Evolutionary conservation across 1,140 invertebrate species (phyloP).

Genomic region (Calephelis virginiensis): DNA sequence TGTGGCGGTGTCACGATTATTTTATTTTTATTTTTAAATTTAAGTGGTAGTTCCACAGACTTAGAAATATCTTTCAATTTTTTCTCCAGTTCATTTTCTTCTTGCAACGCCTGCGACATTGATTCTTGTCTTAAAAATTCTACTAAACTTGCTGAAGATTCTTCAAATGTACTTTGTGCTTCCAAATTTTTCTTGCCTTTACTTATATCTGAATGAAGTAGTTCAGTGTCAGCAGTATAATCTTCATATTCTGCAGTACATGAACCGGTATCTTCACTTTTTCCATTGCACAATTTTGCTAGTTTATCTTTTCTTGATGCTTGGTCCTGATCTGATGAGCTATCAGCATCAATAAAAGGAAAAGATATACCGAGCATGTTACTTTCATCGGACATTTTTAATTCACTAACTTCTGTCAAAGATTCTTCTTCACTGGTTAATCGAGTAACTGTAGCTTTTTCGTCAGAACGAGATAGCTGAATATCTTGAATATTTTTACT

Average conservation of each 20-base stretch:
- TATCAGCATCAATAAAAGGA: constrained; percentile 75
- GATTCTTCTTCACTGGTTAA: constrained; percentile 83
- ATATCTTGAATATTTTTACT: constrained; percentile 65
- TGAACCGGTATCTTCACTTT: constrained; percentile 81
- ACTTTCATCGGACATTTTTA: constrained; percentile 77
- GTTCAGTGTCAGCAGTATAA: constrained; percentile 73
- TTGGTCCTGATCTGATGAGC: constrained; percentile 76
- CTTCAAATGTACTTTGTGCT: constrained; percentile 74
- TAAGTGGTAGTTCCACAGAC: constrained; percentile 53
- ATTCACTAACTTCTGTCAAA: constrained; percentile 80
- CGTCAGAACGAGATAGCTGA: constrained; percentile 41
- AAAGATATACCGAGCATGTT: constrained; percentile 63
- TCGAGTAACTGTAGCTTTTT: constrained; percentile 69
- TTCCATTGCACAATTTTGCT: constrained; percentile 57
- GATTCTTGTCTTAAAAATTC: constrained; percentile 75
- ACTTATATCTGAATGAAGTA: constrained; percentile 53
- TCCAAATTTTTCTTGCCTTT: constrained; percentile 54
- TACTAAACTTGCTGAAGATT: constrained; percentile 70
- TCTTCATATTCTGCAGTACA: constrained; percentile 82
- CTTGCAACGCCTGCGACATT: constrained; percentile 59
- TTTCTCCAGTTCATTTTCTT: constrained; percentile 55
- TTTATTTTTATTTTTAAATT: constrained; percentile 77
- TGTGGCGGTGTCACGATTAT: constrained; percentile 77
- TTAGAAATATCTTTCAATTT: constrained; percentile 46
- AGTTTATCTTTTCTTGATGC: constrained; percentile 59